Percentiles rank a stretch among this genome's conserved stretches.
These are phyloP conservation scores for Drosophila biarmipes DNA, from an alignment of 1,140 invertebrate species.

Conservation along the genomic window DNA sequence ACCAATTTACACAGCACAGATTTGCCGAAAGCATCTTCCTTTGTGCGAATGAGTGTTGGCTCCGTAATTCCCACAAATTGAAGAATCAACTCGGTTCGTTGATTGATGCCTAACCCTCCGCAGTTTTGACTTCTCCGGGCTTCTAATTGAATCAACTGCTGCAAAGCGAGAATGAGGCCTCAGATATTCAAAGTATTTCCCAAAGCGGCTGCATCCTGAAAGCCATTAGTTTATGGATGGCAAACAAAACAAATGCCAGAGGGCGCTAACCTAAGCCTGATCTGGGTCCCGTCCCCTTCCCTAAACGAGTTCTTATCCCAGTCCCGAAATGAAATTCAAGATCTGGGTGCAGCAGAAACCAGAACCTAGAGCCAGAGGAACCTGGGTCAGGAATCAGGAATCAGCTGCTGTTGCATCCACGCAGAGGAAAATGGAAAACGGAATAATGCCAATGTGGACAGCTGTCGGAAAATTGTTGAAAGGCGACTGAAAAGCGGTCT, in stretches of 20 bases:
- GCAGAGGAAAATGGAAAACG: slow-evolving; percentile 33
- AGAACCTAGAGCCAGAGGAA: slow-evolving; percentile 16
- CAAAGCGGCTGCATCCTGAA: slow-evolving; percentile 20
- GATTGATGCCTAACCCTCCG: slow-evolving; percentile 43
- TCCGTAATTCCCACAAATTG: slow-evolving; percentile 51
- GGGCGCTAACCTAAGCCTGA: slow-evolving; percentile 66
- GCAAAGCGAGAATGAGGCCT: slow-evolving; percentile 23
- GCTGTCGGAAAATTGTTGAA: slow-evolving; percentile 80
- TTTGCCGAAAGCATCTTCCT: slow-evolving; percentile 41
- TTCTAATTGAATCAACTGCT: slow-evolving; percentile 53
- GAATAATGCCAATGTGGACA: slow-evolving; percentile 78
- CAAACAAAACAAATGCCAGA: slow-evolving; percentile 64
- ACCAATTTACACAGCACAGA: slow-evolving; percentile 44
- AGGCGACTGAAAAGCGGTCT: slow-evolving; percentile 76
- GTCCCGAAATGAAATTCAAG: slow-evolving; percentile 56
- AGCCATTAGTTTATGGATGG: slow-evolving; percentile 74
- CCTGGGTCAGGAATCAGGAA: slow-evolving; percentile 77
- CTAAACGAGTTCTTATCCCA: slow-evolving; percentile 17
- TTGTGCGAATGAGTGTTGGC: slow-evolving; percentile 23
- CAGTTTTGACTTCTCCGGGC: slow-evolving; percentile 39
- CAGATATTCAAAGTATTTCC: slow-evolving; percentile 62
- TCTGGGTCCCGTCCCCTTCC: slow-evolving; percentile 11
- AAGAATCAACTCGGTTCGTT: slow-evolving; percentile 48
- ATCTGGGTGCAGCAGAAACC: slow-evolving; percentile 50
- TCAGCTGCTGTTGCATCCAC: slow-evolving; percentile 66